A percentile compares a stretch with the other conserved stretches of the same genome.
Evolutionary conservation across 2,113 vertebrate genomes (phyloP).

Genomic region (Falco punctatus): DNA sequence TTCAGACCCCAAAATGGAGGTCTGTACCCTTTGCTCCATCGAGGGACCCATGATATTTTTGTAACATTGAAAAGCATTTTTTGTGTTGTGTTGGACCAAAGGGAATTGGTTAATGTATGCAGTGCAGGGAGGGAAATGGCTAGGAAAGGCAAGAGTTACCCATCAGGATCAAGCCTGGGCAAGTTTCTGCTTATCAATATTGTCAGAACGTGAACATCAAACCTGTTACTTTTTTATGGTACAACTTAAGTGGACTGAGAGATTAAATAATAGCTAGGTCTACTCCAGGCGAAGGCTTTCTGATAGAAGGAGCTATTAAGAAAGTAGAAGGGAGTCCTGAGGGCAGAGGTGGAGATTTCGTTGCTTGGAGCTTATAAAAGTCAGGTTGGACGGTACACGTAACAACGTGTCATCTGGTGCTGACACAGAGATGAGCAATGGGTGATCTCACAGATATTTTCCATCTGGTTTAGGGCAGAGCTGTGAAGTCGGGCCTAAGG

Average conservation of each 20-base stretch:
- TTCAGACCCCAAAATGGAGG: background rate
- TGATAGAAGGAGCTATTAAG: background rate
- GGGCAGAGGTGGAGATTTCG: background rate
- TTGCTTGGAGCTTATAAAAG: background rate
- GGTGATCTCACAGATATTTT: conserved; percentile 16
- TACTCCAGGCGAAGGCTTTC: background rate
- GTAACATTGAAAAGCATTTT: background rate
- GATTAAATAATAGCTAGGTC: background rate
- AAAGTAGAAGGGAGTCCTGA: background rate
- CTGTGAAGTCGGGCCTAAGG: background rate
- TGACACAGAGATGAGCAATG: conserved; percentile 36
- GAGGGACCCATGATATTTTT: background rate
- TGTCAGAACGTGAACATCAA: background rate
- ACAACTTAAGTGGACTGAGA: background rate
- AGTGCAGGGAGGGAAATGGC: background rate
- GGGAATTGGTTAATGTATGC: background rate
- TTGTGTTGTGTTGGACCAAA: background rate
- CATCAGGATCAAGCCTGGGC: background rate
- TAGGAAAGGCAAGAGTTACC: background rate
- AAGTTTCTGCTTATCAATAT: background rate
- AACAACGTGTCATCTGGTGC: conserved; percentile 8
- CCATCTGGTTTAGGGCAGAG: conserved; percentile 25
- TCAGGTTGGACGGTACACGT: background rate
- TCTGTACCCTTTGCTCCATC: background rate
- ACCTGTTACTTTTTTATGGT: background rate